Percentiles rank a stretch among this genome's conserved stretches.
Evolutionary conservation across 2,113 vertebrate genomes (phyloP).

Genomic region (Caranx ignobilis): DNA sequence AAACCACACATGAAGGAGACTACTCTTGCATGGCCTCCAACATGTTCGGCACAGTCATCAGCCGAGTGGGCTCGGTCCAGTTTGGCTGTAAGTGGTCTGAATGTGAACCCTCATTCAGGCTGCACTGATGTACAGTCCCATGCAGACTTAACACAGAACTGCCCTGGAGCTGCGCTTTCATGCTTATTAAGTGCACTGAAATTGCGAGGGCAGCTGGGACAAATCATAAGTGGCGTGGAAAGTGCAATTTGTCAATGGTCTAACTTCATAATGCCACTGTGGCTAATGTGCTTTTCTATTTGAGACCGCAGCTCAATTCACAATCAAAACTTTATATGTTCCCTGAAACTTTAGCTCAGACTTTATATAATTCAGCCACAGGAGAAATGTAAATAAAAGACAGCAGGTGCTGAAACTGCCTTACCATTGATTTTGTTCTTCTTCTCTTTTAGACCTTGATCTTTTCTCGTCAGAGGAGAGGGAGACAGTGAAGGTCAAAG

Average conservation of each 20-base stretch:
- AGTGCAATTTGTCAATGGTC: constrained; percentile 27
- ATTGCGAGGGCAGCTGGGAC: constrained; percentile 38
- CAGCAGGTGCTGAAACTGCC: constrained; percentile 4
- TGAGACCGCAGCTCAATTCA: constrained; percentile 2
- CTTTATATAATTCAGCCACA: neutral
- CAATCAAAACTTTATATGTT: neutral
- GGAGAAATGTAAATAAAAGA: neutral
- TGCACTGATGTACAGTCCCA: neutral
- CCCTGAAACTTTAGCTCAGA: neutral
- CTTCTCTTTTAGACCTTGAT: constrained; percentile 88
- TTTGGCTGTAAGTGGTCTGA: constrained; percentile 92
- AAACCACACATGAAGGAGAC: constrained; percentile 88
- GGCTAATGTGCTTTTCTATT: constrained; percentile 10
- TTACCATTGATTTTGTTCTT: neutral
- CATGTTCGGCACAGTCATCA: constrained; percentile 90
- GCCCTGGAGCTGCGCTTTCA: constrained; percentile 29
- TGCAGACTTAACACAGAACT: constrained; percentile 10
- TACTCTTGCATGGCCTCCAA: constrained; percentile 93
- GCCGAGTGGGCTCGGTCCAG: constrained; percentile 89
- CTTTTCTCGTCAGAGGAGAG: constrained; percentile 95
- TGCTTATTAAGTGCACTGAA: constrained; percentile 29
- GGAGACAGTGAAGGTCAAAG: constrained; percentile 89
- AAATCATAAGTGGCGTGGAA: constrained; percentile 41
- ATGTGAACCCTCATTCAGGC: neutral
- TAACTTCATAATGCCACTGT: constrained; percentile 19